phyloP scores from a whole-genome alignment of 2,113 vertebrate genomes.

The Chlorocebus sabaeus region DNA sequence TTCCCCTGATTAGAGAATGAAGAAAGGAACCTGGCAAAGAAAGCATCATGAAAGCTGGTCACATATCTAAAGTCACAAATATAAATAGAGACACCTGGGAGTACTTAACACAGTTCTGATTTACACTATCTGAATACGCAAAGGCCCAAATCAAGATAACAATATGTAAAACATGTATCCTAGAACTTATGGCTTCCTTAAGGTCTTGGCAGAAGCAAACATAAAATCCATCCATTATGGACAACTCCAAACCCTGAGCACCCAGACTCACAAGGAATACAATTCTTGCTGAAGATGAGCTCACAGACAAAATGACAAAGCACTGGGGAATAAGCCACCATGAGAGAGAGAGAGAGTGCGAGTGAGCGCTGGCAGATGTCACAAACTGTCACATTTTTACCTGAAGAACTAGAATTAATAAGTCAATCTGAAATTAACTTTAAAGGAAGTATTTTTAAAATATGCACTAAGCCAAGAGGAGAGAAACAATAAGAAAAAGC shows the following conservation, averaged over 20 bases:
- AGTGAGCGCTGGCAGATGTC: not conserved
- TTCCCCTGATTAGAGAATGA: not conserved
- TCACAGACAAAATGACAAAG: not conserved
- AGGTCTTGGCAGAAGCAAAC: not conserved
- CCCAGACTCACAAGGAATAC: not conserved
- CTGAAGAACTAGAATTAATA: not conserved
- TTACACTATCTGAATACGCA: not conserved
- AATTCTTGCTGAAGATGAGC: not conserved
- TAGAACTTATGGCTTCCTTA: not conserved
- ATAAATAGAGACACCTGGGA: not conserved
- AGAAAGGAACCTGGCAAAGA: not conserved
- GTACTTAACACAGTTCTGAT: not conserved
- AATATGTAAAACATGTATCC: not conserved
- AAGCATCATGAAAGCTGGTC: not conserved
- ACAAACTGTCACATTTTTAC: not conserved
- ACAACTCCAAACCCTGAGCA: not conserved
- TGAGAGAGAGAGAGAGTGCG: no score
- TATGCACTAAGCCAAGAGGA: not conserved
- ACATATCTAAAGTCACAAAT: not conserved
- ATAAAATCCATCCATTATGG: not conserved
- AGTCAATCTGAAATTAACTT: not conserved
- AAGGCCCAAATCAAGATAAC: not conserved
- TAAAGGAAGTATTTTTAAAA: not conserved
- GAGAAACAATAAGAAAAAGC: not conserved
- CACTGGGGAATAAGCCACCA: not conserved